These are phyloP conservation scores for Enteromius argenteus DNA, from an alignment of 2,797 vertebrate species.

Conservation along the genomic window DNA sequence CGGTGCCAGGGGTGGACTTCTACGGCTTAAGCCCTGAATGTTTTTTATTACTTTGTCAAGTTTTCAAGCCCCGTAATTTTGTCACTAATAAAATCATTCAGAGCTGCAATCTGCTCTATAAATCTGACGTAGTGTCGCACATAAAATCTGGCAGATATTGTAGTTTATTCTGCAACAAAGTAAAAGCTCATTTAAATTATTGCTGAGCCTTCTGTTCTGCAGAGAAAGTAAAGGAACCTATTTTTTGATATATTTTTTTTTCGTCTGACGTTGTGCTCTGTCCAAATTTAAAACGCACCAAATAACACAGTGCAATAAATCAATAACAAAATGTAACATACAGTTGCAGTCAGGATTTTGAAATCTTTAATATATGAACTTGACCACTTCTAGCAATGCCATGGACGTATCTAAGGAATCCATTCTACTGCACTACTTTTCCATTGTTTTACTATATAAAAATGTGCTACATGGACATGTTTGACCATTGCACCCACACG, in stretches of 20 bases:
- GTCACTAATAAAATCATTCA: constrained; percentile 38
- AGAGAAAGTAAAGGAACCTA: background rate
- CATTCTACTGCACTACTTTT: background rate
- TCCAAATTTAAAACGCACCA: background rate
- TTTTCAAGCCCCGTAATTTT: constrained; percentile 26
- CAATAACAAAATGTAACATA: background rate
- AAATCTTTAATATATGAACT: background rate
- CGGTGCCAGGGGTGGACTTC: background rate
- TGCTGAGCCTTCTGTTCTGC: constrained; percentile 29
- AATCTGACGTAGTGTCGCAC: constrained; percentile 19
- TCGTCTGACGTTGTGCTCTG: background rate
- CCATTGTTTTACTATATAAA: background rate
- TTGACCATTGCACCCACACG: background rate
- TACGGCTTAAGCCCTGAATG: background rate
- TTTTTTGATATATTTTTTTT: background rate
- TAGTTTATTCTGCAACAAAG: constrained; percentile 35
- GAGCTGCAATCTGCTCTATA: constrained; percentile 34
- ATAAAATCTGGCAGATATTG: constrained; percentile 33
- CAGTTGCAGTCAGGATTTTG: background rate
- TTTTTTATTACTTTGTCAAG: constrained; percentile 27
- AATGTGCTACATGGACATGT: background rate
- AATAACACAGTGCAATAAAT: background rate
- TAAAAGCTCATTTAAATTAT: constrained; percentile 33
- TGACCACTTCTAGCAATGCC: background rate
- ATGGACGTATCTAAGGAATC: background rate